Conservation (phyloP, 2,888 invertebrate species). For the Leptodirus hochenwartii region DNA sequence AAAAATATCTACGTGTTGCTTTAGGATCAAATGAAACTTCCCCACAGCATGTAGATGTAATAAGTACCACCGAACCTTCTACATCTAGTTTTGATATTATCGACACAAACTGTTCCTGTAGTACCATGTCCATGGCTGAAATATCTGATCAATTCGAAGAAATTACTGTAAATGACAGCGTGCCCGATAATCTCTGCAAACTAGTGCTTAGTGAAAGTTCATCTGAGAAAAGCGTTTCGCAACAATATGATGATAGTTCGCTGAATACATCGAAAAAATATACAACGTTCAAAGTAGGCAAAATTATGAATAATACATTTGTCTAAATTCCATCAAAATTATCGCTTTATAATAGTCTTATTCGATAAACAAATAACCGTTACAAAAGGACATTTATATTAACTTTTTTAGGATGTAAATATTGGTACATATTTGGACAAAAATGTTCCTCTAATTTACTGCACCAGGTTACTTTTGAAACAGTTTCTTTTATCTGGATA, state of each 20-base stretch:
- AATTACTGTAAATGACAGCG: conserved; percentile 15
- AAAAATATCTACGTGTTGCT: too few relatives aligned
- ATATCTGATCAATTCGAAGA: conserved; percentile 13
- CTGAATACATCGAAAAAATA: conserved; percentile 9
- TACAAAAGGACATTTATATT: too few relatives aligned
- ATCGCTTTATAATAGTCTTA: conserved; percentile 1
- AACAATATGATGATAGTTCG: conserved; percentile 16
- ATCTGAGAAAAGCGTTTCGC: conserved; percentile 22
- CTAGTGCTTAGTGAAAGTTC: conserved; percentile 21
- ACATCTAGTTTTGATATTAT: conserved; percentile 13
- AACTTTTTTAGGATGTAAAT: conserved; percentile 32
- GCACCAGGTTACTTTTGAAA: conserved; percentile 50
- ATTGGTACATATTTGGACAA: conserved; percentile 47
- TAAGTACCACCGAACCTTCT: conserved; percentile 4
- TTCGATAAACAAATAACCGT: too few relatives aligned
- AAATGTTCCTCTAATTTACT: conserved; percentile 48
- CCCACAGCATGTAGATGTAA: conserved; percentile 2
- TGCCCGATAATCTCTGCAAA: conserved; percentile 19
- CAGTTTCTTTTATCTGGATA: conserved; percentile 54
- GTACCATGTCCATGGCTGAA: conserved; percentile 16
- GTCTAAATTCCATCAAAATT: background rate
- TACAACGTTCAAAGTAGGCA: conserved; percentile 11
- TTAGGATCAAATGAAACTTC: too few relatives aligned
- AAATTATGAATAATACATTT: too few relatives aligned
- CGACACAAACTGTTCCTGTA: conserved; percentile 12